Base-by-base conservation (phyloP, 2,888 invertebrate species). In the Beris chalybata region DNA sequence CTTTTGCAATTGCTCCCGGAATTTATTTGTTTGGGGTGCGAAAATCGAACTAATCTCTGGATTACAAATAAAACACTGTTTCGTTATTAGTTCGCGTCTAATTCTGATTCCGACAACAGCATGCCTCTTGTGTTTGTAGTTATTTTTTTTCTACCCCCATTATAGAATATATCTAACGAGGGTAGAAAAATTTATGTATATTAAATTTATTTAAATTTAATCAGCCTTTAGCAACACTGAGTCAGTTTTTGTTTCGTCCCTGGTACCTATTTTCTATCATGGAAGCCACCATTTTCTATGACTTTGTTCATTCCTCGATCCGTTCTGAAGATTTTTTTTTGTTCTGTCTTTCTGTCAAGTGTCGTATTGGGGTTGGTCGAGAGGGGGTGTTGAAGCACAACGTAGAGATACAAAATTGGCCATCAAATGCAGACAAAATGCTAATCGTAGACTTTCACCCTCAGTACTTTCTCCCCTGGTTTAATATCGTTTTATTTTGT, bases 121-220 rank as follows among this genome's bases (percentile, higher is more conserved):
- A 48, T 15, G 22, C 48, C 13, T 48, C 13, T 22, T 12, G 11
- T 11, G 11, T 48, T 11, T 48, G 22, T 48, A 48, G 1, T 15
- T 48, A 48, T 15, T 15, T 48, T n/a, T 4, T 38, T 38, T 38
- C 38, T 4, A 22, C 45, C 45, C 29, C 22, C 45, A 45, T 47
- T 11, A 38, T 44, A n/a, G 12, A 22, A 12, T 12, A 29, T 50
- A 52, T 22, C 22, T 30, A 71, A 43, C 43, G 66, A 71, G 71
- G 69, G 66, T 31, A 55, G 67, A 48, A 32, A 66, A 77, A 78
- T 77, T 77, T 78, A 78, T 78, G 78, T 76, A 77, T 78, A 78
- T 78, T 78, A 78, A 79, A 78, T 78, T 78, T 78, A 78, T 78
- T 78, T 78, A 78, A 78, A 78, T 78, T 78, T 78, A 78, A 78